Conservation (phyloP, 2,888 invertebrate species). For the Seira musarum region DNA sequence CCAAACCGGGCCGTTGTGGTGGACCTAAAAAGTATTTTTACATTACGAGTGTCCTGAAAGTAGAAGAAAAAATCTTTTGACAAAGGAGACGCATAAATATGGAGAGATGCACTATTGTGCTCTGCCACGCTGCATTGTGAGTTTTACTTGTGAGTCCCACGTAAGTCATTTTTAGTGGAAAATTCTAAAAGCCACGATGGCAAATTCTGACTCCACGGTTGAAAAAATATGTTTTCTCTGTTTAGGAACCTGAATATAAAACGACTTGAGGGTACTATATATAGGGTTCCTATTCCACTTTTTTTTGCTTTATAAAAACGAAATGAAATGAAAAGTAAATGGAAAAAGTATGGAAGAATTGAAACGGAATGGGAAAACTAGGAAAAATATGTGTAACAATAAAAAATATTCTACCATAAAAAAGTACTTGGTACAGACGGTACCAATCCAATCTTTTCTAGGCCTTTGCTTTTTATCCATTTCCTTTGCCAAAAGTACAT, state of each 20-base stretch:
- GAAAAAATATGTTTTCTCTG: too few relatives aligned
- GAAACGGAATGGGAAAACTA: slow-evolving; percentile 21
- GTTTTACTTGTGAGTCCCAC: too few relatives aligned
- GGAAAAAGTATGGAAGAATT: slow-evolving; percentile 9
- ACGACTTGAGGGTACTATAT: too few relatives aligned
- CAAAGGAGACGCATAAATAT: too few relatives aligned
- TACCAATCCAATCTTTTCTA: background rate
- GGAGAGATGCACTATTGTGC: too few relatives aligned
- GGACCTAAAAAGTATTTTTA: background rate
- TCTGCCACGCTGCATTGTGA: too few relatives aligned
- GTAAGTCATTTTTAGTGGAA: too few relatives aligned
- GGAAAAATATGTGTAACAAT: slow-evolving; percentile 25
- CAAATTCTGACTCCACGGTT: slow-evolving; percentile 16
- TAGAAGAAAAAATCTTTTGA: slow-evolving; percentile 17
- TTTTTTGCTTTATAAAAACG: background rate
- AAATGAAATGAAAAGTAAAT: background rate
- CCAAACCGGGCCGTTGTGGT: too few relatives aligned
- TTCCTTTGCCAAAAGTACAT: background rate
- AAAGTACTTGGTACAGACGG: slow-evolving; percentile 22
- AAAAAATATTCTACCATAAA: slow-evolving; percentile 23
- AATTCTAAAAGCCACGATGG: slow-evolving; percentile 23
- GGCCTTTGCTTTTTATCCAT: too few relatives aligned
- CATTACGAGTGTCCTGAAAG: background rate
- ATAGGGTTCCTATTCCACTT: too few relatives aligned
- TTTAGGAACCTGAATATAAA: too few relatives aligned